phyloP scores from a whole-genome alignment of 2,797 vertebrate genomes.

The Cynodonichthys magdalenae region DNA sequence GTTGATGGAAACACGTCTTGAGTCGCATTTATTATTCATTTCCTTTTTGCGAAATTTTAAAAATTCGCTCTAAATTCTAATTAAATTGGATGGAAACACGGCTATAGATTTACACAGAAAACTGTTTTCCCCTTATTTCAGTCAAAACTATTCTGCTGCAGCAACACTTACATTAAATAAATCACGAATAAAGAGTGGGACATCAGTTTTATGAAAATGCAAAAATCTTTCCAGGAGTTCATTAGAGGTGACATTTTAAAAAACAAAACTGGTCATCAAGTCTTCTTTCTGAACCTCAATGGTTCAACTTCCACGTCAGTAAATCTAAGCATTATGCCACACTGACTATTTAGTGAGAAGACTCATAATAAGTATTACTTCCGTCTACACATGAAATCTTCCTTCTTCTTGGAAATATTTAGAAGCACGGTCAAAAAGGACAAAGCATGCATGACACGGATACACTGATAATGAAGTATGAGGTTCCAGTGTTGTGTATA shows the following conservation, averaged over 20 bases:
- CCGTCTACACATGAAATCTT: background rate
- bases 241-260: background rate
- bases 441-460: background rate
- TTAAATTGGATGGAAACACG: too few species aligned
- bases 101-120: background rate
- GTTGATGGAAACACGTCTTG: too few species aligned
- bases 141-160: background rate
- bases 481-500: background rate
- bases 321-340: background rate
- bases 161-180: background rate
- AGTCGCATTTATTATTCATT: too few species aligned
- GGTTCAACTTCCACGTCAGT: background rate
- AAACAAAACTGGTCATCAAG: background rate
- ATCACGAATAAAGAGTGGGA: background rate
- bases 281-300: background rate
- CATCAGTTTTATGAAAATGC: too few species aligned
- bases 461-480: background rate
- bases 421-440: background rate
- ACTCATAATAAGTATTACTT: background rate
- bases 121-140: too few species aligned
- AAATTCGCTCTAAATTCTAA: too few species aligned
- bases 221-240: too few species aligned
- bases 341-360: background rate
- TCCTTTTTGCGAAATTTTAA: too few species aligned
- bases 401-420: background rate